These are phyloP conservation scores for Geodia barretti DNA, from an alignment of 37 sponge, comb jelly and placozoan genomes.

Conservation along the genomic window DNA sequence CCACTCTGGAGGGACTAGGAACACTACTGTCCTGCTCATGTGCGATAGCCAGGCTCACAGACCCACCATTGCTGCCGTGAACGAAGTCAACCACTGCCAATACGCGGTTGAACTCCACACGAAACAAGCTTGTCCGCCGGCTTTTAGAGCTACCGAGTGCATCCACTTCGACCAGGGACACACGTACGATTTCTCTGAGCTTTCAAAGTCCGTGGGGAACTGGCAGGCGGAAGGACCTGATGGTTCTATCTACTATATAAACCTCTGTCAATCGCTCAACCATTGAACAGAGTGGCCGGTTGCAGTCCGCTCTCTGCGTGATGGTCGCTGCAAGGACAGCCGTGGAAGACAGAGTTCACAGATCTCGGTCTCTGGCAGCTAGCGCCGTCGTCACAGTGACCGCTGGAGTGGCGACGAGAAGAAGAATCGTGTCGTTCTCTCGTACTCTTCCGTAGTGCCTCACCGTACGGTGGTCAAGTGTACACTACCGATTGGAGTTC, in stretches of 20 bases:
- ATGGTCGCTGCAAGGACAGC: neutral
- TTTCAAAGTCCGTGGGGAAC: constrained; percentile 34
- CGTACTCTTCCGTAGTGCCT: constrained; percentile 12
- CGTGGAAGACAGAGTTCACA: constrained; percentile 9
- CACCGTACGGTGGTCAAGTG: no score
- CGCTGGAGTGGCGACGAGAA: neutral
- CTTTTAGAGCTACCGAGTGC: constrained; percentile 52
- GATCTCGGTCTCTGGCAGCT: no score
- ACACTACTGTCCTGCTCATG: constrained; percentile 46
- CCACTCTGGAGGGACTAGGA: neutral
- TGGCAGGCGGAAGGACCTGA: constrained; percentile 53
- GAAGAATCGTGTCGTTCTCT: constrained; percentile 19
- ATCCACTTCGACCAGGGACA: constrained; percentile 3
- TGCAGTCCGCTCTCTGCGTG: constrained; percentile 59
- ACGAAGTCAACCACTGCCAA: constrained; percentile 53
- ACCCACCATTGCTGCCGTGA: constrained; percentile 21
- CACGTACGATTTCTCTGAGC: constrained; percentile 50
- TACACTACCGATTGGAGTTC: no score
- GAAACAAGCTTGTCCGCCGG: constrained; percentile 64
- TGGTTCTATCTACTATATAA: constrained; percentile 54
- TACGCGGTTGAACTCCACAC: constrained; percentile 59
- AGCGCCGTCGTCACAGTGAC: no score
- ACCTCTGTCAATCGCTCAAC: constrained; percentile 65
- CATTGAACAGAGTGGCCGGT: constrained; percentile 37
- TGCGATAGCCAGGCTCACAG: constrained; percentile 50